Percentiles rank a stretch among this genome's conserved stretches.
Evolutionary conservation across 2,113 vertebrate genomes (phyloP).

Genomic region (Neomonachus schauinslandi): DNA sequence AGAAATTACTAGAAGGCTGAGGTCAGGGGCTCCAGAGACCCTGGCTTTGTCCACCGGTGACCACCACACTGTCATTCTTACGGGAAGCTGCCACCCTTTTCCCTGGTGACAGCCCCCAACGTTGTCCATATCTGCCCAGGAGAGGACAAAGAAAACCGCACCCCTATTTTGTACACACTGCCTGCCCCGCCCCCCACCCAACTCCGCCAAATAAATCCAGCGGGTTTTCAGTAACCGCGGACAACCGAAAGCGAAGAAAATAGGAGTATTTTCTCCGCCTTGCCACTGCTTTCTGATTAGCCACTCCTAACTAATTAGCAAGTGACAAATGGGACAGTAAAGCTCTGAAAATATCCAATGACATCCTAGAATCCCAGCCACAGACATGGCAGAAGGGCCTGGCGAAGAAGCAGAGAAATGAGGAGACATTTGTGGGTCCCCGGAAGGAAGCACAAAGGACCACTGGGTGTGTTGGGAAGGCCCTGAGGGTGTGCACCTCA

Average conservation of each 20-base stretch:
- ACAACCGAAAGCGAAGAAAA: constrained; percentile 43
- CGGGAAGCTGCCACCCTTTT: not conserved
- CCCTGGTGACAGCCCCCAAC: not conserved
- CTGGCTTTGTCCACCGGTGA: not conserved
- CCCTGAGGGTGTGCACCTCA: accelerated
- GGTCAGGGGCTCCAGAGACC: not conserved
- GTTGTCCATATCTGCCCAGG: not conserved
- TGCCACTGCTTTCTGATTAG: constrained; percentile 66
- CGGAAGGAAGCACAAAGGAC: not conserved
- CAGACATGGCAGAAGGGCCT: not conserved
- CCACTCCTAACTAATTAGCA: constrained; percentile 66
- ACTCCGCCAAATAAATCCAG: not conserved
- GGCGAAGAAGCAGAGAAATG: not conserved
- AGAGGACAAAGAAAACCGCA: not conserved
- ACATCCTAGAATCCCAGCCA: constrained; percentile 16
- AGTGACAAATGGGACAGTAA: constrained; percentile 56
- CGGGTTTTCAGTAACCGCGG: constrained; percentile 36
- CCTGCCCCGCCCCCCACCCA: not conserved
- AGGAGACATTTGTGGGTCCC: not conserved
- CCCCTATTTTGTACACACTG: not conserved
- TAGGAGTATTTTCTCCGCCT: constrained; percentile 30
- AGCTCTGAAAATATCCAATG: constrained; percentile 34
- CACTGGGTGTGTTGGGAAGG: accelerated
- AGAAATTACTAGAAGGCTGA: not conserved
- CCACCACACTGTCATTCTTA: not conserved